These are phyloP conservation scores for Urocynchramus pylzowi DNA, from an alignment of 2,113 vertebrate genomes.

Conservation along the genomic window DNA sequence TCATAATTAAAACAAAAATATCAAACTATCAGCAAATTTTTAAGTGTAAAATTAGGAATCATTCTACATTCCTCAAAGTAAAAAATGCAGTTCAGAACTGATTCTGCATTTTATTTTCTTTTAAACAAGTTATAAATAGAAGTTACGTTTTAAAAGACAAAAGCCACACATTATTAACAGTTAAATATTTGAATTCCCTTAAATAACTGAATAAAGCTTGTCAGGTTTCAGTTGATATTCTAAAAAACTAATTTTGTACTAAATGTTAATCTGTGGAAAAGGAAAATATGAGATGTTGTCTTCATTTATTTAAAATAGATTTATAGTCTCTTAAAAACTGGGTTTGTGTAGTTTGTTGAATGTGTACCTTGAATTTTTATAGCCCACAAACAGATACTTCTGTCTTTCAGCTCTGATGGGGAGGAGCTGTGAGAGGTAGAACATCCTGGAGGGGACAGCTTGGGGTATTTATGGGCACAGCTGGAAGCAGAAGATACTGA, in stretches of 20 bases:
- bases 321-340: background rate
- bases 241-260: background rate
- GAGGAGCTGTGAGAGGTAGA: background rate
- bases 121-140: background rate
- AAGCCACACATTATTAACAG: background rate
- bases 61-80: background rate
- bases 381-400: accelerated
- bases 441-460: background rate
- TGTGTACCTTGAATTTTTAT: background rate
- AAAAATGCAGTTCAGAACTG: background rate
- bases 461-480: background rate
- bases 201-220: background rate
- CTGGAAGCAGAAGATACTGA: background rate
- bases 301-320: background rate
- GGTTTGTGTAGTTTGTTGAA: background rate
- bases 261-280: background rate
- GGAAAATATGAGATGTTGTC: background rate
- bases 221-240: background rate
- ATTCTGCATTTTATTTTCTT: background rate
- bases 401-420: background rate
- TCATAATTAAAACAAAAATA: background rate
- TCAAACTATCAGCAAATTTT: background rate
- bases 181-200: background rate
- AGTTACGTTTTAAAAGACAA: background rate
- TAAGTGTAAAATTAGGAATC: background rate